Base-by-base conservation (phyloP, 2,797 vertebrate species). In the Erithacus rubecula region DNA sequence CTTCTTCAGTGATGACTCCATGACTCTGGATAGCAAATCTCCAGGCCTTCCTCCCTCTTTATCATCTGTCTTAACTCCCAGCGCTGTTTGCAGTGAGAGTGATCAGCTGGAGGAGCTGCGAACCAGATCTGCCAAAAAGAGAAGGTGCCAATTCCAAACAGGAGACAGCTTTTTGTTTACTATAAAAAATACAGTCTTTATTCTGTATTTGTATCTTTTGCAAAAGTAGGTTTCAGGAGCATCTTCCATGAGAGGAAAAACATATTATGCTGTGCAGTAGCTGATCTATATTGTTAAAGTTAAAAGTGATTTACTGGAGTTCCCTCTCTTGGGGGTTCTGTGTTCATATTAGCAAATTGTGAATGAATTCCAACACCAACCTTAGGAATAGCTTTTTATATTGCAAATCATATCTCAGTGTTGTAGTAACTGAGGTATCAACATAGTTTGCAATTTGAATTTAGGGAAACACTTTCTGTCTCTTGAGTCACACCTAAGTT, bases 1-100 rank as follows among this genome's bases (percentile, higher is more conserved):
- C 92, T 99, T 99, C 97, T 99, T 99, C 96, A 99, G 99, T 29
- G 99, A 99, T 47, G 99, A 99, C 43, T 99, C 99, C 0, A 19
- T 99, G 68, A 95, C 97, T 60, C 98, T 98, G 86, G 98, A 99
- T 85, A 98, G 98, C 59, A 94, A 97, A 81, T 99, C 98, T 43
- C 97, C 99, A 10, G 96, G 96, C 8, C 94, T 96, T 77, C 98
- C 98, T 3, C 67, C 29, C 3, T 97, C 97, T 47, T 78, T 94
- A 10, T 53, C 97, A 5, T 98, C 98, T 18, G 60, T 92, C n/a
- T 74, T 93, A 18, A 89, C 97, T 64, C 96, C 95, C 20, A 96
- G 95, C 9, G n/a, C 97, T 51, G 71, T 84, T 60, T 96, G 95
- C 30, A 96, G 81, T 9, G 98, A 98, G 60, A 70, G 96, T 1